A percentile compares a stretch with the other conserved stretches of the same genome.
These are phyloP conservation scores for Darwinula stevensoni DNA, from an alignment of 2,888 invertebrate species.

Conservation along the genomic window DNA sequence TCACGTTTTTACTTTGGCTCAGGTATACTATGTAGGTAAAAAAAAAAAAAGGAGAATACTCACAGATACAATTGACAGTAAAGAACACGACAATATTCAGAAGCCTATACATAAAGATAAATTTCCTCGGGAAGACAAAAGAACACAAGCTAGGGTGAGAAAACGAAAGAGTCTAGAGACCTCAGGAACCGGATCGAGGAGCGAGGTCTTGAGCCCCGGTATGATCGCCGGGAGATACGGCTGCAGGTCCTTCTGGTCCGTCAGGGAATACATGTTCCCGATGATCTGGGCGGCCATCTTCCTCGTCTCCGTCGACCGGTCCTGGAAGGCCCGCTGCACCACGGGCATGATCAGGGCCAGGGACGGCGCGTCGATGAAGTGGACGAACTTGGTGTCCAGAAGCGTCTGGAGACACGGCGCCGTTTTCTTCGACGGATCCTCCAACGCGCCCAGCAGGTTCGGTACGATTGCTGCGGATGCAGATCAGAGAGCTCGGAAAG, in stretches of 20 bases:
- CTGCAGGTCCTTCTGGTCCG: conserved; percentile 89
- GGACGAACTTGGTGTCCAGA: conserved; percentile 86
- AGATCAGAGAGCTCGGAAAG: too few relatives aligned
- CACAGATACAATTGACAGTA: too few relatives aligned
- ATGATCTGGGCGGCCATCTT: conserved; percentile 99
- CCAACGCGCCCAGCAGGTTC: conserved; percentile 48
- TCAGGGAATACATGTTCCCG: conserved; percentile 96
- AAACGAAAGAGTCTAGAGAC: too few relatives aligned
- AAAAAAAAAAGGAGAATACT: too few relatives aligned
- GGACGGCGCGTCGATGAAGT: conserved; percentile 96
- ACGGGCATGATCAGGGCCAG: conserved; percentile 98
- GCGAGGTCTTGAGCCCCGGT: conserved; percentile 76
- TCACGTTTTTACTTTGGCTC: too few relatives aligned
- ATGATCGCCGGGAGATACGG: conserved; percentile 89
- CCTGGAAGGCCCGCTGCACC: conserved; percentile 86
- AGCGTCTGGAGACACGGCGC: conserved; percentile 71
- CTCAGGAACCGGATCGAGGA: conserved; percentile 93
- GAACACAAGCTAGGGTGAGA: too few relatives aligned
- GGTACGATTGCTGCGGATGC: conserved; percentile 18
- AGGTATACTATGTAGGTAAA: too few relatives aligned
- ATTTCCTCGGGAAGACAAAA: too few relatives aligned
- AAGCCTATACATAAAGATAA: too few relatives aligned
- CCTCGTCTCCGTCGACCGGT: conserved; percentile 85
- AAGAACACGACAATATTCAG: too few relatives aligned
- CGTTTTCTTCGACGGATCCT: conserved; percentile 87